These are phyloP conservation scores for Ptychochromis oligacanthus DNA, from an alignment of 2,113 vertebrate genomes.

Conservation along the genomic window DNA sequence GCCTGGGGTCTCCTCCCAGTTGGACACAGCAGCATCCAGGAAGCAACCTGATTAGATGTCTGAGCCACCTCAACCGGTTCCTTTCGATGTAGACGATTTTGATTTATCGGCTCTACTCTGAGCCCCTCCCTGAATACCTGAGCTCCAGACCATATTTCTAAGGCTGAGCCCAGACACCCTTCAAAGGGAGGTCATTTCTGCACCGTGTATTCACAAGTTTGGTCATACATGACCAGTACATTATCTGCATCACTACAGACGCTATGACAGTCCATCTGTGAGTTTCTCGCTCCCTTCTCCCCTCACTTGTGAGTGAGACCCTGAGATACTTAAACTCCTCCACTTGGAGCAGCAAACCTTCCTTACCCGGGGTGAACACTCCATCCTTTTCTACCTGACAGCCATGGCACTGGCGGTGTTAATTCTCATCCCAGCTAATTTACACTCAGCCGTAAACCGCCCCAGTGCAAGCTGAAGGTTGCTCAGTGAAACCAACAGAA, in stretches of 20 bases:
- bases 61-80: too few species aligned
- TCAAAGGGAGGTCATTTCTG: too few species aligned
- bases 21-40: too few species aligned
- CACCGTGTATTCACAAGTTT: too few species aligned
- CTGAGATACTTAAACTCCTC: not conserved
- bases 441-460: not conserved
- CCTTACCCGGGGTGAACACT: not conserved
- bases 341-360: not conserved
- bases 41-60: too few species aligned
- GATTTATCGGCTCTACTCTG: too few species aligned
- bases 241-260: not conserved
- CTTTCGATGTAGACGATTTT: too few species aligned
- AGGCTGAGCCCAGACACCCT: too few species aligned
- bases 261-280: not conserved
- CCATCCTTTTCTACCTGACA: not conserved
- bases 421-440: not conserved
- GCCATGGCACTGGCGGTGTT: not conserved
- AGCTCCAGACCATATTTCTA: too few species aligned
- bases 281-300: not conserved
- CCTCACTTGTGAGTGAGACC: rapidly evolving
- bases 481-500: not conserved
- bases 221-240: not conserved
- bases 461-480: not conserved
- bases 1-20: too few species aligned
- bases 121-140: too few species aligned